Base-by-base conservation (phyloP, 2,888 invertebrate genomes). In the Proisotoma minuta region DNA sequence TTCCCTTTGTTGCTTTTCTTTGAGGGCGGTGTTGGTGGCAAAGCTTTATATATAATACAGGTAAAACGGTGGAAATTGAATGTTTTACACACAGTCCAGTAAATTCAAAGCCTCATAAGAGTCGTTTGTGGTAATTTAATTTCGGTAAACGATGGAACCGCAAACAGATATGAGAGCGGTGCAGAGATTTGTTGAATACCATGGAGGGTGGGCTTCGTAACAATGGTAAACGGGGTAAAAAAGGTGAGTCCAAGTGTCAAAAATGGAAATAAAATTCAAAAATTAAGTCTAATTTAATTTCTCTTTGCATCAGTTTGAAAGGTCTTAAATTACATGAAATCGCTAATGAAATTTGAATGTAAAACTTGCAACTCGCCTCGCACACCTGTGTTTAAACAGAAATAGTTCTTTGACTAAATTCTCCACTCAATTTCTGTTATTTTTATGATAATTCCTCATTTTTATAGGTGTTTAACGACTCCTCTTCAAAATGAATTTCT, bases 371-470 rank as follows among this genome's bases (percentile, higher is more conserved):
- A 12, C n/a, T 28, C 8, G 3, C 26, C 4, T 29, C 15, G 53
- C 39, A 54, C 53, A 54, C 53, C 53, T 54, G 53, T 54, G 53
- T 54, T 54, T 54, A 54, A 54, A 54, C 53, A 54, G 39, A 54
- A 54, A 54, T 54, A 54, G 53, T 54, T 54, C 43, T 43, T 20
- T 34, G 49, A 52, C 53, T 54, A 54, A 54, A 54, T 54, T 54
- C 53, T 54, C 53, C 53, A 54, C 34, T 54, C 53, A 54, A 54
- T 54, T 54, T 54, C 53, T 54, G 34, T 54, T 54, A 54, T 54
- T 54, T 54, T 54, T 54, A 54, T 54, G 53, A 54, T 54, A 54
- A 54, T 54, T 52, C 29, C 23, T 54, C 50, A 54, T 39, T 54
- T 54, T 54, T 54, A 54, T 54, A 34, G 39, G 27, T 54, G 34